Conservation (phyloP, 2,797 vertebrate genomes). For the Alectoris magna region DNA sequence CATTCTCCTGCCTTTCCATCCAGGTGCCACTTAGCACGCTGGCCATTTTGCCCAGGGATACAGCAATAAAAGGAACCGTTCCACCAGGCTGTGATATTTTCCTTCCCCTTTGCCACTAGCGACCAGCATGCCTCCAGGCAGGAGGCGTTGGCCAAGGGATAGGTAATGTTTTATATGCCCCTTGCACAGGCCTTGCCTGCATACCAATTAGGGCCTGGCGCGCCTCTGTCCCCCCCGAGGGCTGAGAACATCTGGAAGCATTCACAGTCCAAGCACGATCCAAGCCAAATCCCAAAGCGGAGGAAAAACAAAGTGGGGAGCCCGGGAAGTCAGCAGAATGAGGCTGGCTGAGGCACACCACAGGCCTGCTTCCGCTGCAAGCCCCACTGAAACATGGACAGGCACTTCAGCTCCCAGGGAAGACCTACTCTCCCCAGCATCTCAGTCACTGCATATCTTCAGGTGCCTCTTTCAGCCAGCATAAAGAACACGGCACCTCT, state of each 20-base stretch:
- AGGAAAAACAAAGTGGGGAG: conserved; percentile 44
- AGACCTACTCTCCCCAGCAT: neutral
- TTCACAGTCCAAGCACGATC: conserved; percentile 24
- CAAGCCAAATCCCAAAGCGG: neutral
- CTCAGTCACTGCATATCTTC: neutral
- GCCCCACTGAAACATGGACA: neutral
- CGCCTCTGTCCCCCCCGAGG: neutral
- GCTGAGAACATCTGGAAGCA: conserved; percentile 64
- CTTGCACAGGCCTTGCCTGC: conserved; percentile 29
- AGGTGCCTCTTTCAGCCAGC: neutral
- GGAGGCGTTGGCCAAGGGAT: neutral
- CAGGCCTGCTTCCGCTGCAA: neutral
- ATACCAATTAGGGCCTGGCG: conserved; percentile 46
- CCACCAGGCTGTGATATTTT: conserved; percentile 38
- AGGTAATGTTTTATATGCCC: conserved; percentile 51
- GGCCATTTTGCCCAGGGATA: conserved; percentile 27
- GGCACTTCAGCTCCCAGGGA: neutral
- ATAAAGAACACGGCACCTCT: neutral
- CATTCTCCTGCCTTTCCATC: conserved; percentile 51
- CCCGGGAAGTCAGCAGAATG: neutral
- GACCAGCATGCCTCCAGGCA: neutral
- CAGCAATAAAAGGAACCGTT: neutral
- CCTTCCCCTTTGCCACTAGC: conserved; percentile 27
- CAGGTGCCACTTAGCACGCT: conserved; percentile 49
- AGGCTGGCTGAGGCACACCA: neutral